A percentile compares a stretch with the other conserved stretches of the same genome.
Evolutionary conservation across 2,113 vertebrate species (phyloP).

Genomic region (Taxidea taxus): DNA sequence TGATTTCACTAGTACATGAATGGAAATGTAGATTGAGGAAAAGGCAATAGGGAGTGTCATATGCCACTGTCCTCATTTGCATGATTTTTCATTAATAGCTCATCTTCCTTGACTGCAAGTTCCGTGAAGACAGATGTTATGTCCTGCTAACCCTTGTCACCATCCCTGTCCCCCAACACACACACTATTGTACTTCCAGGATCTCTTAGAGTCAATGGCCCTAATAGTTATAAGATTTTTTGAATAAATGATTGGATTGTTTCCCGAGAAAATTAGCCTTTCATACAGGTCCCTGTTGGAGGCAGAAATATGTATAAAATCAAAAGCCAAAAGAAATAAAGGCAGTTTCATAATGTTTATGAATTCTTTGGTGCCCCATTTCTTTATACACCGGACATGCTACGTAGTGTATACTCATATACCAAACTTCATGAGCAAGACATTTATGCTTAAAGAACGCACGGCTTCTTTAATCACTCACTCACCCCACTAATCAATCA

Average conservation of each 20-base stretch:
- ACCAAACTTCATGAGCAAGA: neutral
- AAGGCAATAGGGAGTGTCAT: neutral
- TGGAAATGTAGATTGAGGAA: neutral
- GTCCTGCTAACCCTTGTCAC: neutral
- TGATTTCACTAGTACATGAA: neutral
- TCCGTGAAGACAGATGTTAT: neutral
- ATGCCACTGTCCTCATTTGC: neutral
- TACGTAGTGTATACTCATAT: neutral
- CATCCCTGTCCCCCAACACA: fast-evolving
- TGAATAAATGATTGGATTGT: neutral
- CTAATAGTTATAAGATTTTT: constrained; percentile 7
- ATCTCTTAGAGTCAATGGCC: neutral
- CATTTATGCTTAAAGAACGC: neutral
- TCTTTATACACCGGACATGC: neutral
- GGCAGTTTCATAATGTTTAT: neutral
- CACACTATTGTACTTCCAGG: neutral
- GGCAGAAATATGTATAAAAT: neutral
- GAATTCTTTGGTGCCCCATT: neutral
- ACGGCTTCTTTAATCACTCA: neutral
- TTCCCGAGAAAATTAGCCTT: neutral
- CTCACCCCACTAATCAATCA: neutral
- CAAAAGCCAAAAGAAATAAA: neutral
- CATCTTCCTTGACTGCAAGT: neutral
- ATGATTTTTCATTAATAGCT: neutral
- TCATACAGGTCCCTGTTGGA: neutral